phyloP scores from a whole-genome alignment of 1,140 invertebrate genomes.

The Medauroidea extradentata region DNA sequence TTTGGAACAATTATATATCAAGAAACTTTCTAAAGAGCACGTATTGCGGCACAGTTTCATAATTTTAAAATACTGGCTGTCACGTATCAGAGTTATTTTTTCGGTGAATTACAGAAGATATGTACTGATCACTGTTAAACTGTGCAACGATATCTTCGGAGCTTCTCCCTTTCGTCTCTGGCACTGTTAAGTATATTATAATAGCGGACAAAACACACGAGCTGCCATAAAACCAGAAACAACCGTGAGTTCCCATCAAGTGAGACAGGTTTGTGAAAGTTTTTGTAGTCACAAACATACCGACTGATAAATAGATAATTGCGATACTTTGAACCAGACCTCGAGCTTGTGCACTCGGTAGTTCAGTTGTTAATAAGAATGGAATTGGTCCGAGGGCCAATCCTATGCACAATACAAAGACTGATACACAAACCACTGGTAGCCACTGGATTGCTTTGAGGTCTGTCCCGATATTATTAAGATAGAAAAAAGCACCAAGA shows the following conservation, averaged over 20 bases:
- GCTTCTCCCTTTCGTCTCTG: conserved; percentile 17
- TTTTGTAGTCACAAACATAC: conserved; percentile 14
- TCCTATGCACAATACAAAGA: neutral
- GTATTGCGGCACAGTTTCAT: too few relatives aligned
- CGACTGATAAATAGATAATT: neutral
- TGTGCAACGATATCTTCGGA: conserved; percentile 9
- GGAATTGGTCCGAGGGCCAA: conserved; percentile 13
- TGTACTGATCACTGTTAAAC: too few relatives aligned
- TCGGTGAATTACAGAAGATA: too few relatives aligned
- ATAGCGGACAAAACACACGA: conserved; percentile 11
- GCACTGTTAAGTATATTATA: conserved; percentile 7
- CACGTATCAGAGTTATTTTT: too few relatives aligned
- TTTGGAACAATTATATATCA: too few relatives aligned
- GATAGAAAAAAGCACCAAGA: conserved; percentile 8
- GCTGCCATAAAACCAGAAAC: conserved; percentile 15
- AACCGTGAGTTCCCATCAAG: conserved; percentile 10
- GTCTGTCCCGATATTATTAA: neutral
- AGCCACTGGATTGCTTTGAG: too few relatives aligned
- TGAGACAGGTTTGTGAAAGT: conserved; percentile 8
- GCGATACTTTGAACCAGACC: conserved; percentile 8
- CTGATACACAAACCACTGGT: too few relatives aligned
- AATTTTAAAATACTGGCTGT: too few relatives aligned
- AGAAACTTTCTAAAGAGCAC: too few relatives aligned
- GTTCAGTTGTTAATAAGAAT: conserved; percentile 15
- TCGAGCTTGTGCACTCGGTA: conserved; percentile 12